A percentile compares a stretch with the other conserved stretches of the same genome.
Evolutionary conservation across 2,113 vertebrate species (phyloP).

Genomic region (Eudyptes chrysolophus): DNA sequence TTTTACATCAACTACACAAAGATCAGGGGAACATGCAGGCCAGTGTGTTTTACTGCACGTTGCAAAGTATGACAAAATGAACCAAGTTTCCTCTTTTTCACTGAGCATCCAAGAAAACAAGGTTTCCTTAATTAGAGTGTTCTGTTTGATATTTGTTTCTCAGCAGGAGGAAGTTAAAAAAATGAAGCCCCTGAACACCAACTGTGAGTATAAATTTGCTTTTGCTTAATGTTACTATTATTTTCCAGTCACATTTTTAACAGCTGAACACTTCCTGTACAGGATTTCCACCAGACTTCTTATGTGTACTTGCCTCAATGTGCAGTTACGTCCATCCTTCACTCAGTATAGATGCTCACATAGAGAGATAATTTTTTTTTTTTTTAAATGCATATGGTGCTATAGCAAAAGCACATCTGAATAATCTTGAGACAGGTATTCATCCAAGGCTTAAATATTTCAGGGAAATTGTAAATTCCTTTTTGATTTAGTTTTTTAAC

Average conservation of each 20-base stretch:
- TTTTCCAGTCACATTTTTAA: slow-evolving; percentile 10
- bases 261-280: background rate
- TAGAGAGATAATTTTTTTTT: background rate
- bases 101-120: background rate
- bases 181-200: background rate
- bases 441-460: background rate
- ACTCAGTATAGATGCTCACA: background rate
- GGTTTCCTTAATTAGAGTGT: background rate
- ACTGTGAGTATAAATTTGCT: background rate
- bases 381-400: background rate
- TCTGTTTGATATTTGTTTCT: background rate
- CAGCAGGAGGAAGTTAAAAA: background rate
- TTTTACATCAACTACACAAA: background rate
- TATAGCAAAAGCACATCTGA: background rate
- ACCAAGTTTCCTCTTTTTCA: background rate
- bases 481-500: background rate
- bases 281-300: background rate
- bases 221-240: background rate
- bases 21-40: background rate
- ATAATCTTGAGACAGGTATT: background rate
- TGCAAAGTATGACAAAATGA: background rate
- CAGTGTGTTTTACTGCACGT: background rate
- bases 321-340: background rate
- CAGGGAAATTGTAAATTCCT: background rate
- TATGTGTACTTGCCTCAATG: background rate